Base-by-base conservation (phyloP, 2,888 invertebrate species). In the Mythimna pallens region DNA sequence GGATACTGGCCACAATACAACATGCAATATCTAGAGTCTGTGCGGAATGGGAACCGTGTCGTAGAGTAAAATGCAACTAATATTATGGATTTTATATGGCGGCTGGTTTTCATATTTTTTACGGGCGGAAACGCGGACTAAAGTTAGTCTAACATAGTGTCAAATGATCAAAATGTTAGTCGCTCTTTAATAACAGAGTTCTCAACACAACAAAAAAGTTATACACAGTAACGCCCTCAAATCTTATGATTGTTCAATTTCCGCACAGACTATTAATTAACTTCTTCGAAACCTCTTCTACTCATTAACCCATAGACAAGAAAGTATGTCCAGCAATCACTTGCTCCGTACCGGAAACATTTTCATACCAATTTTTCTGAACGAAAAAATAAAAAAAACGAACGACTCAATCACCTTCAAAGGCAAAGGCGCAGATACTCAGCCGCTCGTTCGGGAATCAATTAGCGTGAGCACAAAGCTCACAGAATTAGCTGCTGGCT, bases 401-500 rank as follows among this genome's bases (percentile, higher is more conserved):
- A 86, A 93, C 88, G 88, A 86, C 92, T 93, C 92, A 93, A 93
- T 89, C 87, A 85, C 89, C 88, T 87, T 89, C 90, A 90, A 88
- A 89, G 90, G 84, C 89, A 89, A 88, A 89, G 89, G 69, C 76
- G 74, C 72, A 78, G 82, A 83, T 90, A 90, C 91, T 90, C 88
- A 89, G 88, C 87, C 89, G 90, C 76, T 78, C 89, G 92, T 93
- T 94, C 92, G 92, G 92, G 89, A 93, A 92, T 94, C 94, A 94
- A 95, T 95, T 94, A 95, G 92, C 88, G 84, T 76, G 86, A 89
- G 89, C 91, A 91, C 93, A 93, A 92, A 93, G 92, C 91, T 87
- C 89, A 92, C 92, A 85, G 90, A 93, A 90, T 93, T 93, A 93
- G 91, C 91, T 89, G 82, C 91, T 89, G 82, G 83, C 80, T 85